phyloP scores from a whole-genome alignment of 2,797 vertebrate genomes.

The Peromyscus aztecus region DNA sequence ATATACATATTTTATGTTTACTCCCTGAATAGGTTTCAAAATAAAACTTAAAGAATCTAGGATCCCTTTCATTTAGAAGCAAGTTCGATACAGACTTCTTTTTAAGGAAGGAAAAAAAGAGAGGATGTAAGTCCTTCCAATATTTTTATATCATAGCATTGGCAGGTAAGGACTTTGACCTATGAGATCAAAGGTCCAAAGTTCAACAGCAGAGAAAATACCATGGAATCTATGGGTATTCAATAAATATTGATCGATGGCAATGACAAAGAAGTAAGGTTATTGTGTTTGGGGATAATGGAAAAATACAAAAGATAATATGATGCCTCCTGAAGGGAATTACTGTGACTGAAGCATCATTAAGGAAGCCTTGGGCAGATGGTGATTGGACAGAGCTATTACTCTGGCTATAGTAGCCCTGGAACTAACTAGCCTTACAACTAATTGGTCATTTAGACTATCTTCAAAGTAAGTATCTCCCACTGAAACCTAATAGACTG shows the following conservation, averaged over 20 bases:
- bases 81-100: slow-evolving; percentile 58
- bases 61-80: slow-evolving; percentile 56
- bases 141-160: slow-evolving; percentile 64
- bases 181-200: slow-evolving; percentile 78
- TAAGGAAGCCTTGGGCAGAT: slow-evolving; percentile 61
- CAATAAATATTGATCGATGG: slow-evolving; percentile 79
- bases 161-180: slow-evolving; percentile 83
- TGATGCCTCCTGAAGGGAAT: slow-evolving; percentile 74
- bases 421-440: slow-evolving; percentile 72
- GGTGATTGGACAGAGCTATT: slow-evolving; percentile 69
- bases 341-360: slow-evolving; percentile 72
- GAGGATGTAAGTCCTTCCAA: neutral
- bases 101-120: slow-evolving; percentile 43
- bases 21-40: slow-evolving; percentile 66
- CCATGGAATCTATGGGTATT: slow-evolving; percentile 74
- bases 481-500: slow-evolving; percentile 74
- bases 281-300: slow-evolving; percentile 78
- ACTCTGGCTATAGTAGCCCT: slow-evolving; percentile 58
- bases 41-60: slow-evolving; percentile 65
- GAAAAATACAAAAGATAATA: slow-evolving; percentile 82
- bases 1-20: slow-evolving; percentile 43
- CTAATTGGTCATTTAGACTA: slow-evolving; percentile 75
- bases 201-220: slow-evolving; percentile 78
- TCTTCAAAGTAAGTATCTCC: slow-evolving; percentile 80
- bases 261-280: slow-evolving; percentile 80